Evolutionary conservation across 2,113 vertebrate genomes (phyloP), one percentile per base, ranked within the genome.

Genomic region (Callipepla squamata): DNA sequence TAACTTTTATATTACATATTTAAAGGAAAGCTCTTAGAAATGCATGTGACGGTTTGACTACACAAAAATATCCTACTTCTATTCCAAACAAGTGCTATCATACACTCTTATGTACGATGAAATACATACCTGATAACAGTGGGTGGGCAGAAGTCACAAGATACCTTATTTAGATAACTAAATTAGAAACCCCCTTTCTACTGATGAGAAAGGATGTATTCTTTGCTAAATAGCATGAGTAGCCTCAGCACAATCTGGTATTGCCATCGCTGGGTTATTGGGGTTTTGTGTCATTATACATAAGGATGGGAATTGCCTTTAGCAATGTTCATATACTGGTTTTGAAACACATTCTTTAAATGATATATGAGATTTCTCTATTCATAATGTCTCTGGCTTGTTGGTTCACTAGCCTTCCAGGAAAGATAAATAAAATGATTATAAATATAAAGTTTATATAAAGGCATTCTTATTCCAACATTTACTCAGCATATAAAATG

Each of bases 171-270:
- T 61, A 76, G 20, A 17, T 81, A 7, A 51, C 5, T 44, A 13
- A 80, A 65, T 68, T 30, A 72, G 74, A 84, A 89, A 38, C 3
- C 8, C 5, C 0, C 0, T n/a, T 6, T 75, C 15, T 19, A 13
- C 67, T 51, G 16, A n/a, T 70, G 22, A 55, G 40, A 57, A 80
- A n/a, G 6, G 7, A 1, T 50, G 8, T 74, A 10, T 70, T 25
- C 32, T 75, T 90, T 42, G 3, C n/a, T 58, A 69, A 14, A 16
- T 74, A 34, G 10, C 0, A 0, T 51, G 38, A 84, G 19, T 45
- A 59, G 36, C 32, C 8, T 86, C 38, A 72, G 23, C 11, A 16
- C n/a, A 2, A 23, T 89, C 42, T 55, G 32, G 5, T 47, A 45
- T 55, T 78, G 42, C 42, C 12, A 0, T 23, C 63, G 55, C 47